Conservation (phyloP, 1,140 invertebrate genomes). For the Ips typographus region DNA sequence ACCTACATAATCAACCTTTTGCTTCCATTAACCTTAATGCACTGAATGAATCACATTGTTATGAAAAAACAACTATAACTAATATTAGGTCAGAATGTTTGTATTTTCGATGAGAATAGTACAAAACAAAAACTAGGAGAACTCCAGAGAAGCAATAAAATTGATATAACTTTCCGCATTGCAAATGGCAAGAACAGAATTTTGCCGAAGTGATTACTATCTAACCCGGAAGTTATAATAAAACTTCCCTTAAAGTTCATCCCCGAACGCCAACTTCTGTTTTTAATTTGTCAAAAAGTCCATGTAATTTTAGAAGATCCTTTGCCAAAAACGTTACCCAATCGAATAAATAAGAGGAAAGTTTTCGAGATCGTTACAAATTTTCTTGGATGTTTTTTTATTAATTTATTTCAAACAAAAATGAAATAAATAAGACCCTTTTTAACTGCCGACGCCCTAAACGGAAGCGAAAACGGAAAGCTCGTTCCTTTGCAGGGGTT, state of each 20-base stretch:
- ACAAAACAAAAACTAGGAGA: too few species aligned
- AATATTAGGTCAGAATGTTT: too few species aligned
- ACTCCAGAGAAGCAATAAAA: too few species aligned
- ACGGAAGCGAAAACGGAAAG: background rate
- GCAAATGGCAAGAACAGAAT: background rate
- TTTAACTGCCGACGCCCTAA: too few species aligned
- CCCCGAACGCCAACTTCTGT: slow-evolving; percentile 21
- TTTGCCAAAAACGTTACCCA: slow-evolving; percentile 4
- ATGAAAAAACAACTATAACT: too few species aligned
- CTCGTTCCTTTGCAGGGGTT: slow-evolving; percentile 8
- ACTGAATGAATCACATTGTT: too few species aligned
- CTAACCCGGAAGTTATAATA: slow-evolving; percentile 15
- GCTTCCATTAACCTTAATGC: too few species aligned
- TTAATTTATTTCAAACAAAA: too few species aligned
- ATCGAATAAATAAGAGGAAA: slow-evolving; percentile 8
- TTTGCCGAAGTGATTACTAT: slow-evolving; percentile 15
- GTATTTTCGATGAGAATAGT: too few species aligned
- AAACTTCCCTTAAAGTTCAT: slow-evolving; percentile 22
- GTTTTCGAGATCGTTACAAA: background rate
- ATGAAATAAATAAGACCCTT: too few species aligned
- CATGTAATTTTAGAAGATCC: slow-evolving; percentile 13
- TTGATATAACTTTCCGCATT: too few species aligned
- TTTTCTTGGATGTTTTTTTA: background rate
- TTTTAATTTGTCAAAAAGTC: slow-evolving; percentile 22
- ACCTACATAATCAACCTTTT: too few species aligned